phyloP scores from a whole-genome alignment of 2,113 vertebrate species.

The Rhea pennata region DNA sequence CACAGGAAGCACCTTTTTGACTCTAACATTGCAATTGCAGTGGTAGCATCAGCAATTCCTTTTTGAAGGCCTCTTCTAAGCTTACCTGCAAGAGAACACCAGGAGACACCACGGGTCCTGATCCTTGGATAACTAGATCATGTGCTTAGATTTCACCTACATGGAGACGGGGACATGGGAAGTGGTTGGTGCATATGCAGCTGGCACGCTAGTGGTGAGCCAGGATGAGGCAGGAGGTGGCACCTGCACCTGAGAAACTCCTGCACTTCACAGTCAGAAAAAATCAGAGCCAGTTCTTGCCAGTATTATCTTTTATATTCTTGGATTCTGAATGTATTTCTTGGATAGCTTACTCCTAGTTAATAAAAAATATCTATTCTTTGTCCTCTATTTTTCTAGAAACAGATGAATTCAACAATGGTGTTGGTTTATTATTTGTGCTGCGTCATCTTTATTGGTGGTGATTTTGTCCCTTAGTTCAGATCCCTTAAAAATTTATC shows the following conservation, averaged over 20 bases:
- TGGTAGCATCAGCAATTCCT: conserved; percentile 10
- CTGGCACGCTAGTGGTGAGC: background rate
- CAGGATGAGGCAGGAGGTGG: background rate
- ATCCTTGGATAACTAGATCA: background rate
- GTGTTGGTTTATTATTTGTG: background rate
- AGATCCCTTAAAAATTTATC: background rate
- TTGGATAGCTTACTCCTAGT: background rate
- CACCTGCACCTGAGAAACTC: background rate
- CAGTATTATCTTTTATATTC: background rate
- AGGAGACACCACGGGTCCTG: conserved; percentile 34
- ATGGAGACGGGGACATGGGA: background rate
- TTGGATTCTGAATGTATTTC: background rate
- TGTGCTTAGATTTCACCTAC: conserved; percentile 42
- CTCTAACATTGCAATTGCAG: conserved; percentile 1
- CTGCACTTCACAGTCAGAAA: background rate
- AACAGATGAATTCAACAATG: background rate
- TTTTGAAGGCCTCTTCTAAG: background rate
- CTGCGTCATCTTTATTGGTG: background rate
- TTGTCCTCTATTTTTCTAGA: background rate
- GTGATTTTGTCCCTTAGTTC: background rate
- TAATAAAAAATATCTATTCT: background rate
- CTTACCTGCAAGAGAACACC: conserved; percentile 50
- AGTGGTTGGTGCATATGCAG: background rate
- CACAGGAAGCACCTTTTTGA: conserved; percentile 39
- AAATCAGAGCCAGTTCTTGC: background rate